Conservation (phyloP, 2,797 vertebrate species). For the Acanthurus lineatus region DNA sequence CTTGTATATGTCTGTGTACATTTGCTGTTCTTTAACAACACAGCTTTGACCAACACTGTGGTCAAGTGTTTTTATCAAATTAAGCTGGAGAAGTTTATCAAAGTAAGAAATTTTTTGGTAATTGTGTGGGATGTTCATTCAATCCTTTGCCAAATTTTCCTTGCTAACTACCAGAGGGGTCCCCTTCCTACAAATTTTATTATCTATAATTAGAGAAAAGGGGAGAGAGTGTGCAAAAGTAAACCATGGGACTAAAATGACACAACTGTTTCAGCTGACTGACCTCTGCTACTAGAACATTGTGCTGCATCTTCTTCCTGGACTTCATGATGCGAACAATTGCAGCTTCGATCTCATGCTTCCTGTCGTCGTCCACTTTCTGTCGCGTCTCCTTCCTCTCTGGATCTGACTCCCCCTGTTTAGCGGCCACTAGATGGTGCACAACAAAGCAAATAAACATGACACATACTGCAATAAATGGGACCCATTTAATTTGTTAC, state of each 20-base stretch:
- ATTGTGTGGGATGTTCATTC: neutral
- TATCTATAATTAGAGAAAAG: neutral
- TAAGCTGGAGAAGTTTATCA: neutral
- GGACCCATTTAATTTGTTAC: neutral
- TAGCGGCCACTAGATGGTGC: conserved; percentile 92
- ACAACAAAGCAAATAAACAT: conserved; percentile 2
- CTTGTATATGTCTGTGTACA: neutral
- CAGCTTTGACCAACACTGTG: neutral
- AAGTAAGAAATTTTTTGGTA: neutral
- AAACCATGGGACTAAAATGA: neutral
- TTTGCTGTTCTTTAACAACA: neutral
- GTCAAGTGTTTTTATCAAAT: neutral
- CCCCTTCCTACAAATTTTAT: neutral
- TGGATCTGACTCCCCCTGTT: conserved; percentile 99
- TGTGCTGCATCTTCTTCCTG: conserved; percentile 99
- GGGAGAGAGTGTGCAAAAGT: neutral
- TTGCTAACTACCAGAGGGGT: neutral
- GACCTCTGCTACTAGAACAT: conserved; percentile 99
- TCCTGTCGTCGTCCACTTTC: conserved; percentile 99
- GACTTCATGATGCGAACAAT: conserved; percentile 99
- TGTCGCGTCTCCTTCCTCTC: conserved; percentile 99
- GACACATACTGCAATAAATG: neutral
- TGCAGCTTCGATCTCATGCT: conserved; percentile 99
- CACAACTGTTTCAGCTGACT: conserved; percentile 26
- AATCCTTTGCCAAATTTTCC: neutral